phyloP scores from a whole-genome alignment of 2,113 vertebrate genomes.

The Bubo scandiacus region DNA sequence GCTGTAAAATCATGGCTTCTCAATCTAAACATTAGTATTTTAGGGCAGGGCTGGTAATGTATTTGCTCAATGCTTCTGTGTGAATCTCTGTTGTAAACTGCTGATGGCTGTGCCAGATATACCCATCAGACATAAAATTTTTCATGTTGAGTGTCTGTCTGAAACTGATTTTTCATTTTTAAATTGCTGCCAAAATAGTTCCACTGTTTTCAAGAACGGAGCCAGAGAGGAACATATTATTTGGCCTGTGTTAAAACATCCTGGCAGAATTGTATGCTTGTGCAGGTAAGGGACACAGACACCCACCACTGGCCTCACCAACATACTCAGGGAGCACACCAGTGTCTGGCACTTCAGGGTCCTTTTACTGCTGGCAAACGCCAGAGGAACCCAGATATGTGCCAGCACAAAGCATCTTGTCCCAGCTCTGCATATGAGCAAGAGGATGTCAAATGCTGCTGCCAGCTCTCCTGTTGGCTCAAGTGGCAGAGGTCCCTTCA shows the following conservation, averaged over 20 bases:
- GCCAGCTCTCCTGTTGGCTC: not conserved
- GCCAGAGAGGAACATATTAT: not conserved
- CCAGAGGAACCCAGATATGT: not conserved
- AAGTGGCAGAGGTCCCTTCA: not conserved
- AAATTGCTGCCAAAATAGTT: not conserved
- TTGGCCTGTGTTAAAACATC: not conserved
- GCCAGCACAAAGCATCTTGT: not conserved
- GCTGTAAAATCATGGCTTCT: not conserved
- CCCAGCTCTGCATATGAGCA: fast-evolving
- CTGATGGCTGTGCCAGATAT: not conserved
- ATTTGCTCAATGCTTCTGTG: not conserved
- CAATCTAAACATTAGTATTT: not conserved
- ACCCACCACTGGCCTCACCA: not conserved
- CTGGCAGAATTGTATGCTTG: not conserved
- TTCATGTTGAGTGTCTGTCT: not conserved
- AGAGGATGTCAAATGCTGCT: not conserved
- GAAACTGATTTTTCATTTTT: not conserved
- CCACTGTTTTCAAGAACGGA: not conserved
- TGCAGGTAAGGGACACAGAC: not conserved
- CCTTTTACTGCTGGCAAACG: not conserved
- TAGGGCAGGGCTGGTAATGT: not conserved
- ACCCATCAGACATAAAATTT: not conserved
- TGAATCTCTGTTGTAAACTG: not conserved
- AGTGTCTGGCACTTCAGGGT: not conserved
- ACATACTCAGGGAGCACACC: not conserved